Conservation (phyloP, 1,140 invertebrate genomes). For the Drosophila sucinea region DNA sequence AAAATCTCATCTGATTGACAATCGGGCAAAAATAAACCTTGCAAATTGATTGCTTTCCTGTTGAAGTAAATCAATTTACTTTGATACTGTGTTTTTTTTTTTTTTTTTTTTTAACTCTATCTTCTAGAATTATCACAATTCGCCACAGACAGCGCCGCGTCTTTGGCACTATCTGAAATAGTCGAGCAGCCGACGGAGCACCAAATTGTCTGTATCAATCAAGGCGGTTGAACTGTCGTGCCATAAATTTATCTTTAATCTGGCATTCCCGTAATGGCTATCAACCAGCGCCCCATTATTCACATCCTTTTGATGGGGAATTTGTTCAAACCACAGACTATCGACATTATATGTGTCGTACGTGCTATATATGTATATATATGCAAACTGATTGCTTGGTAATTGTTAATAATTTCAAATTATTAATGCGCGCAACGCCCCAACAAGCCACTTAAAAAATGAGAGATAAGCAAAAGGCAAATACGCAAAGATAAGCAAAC, state of each 20-base stretch:
- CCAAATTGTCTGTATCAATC: conserved; percentile 5
- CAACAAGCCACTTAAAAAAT: conserved; percentile 11
- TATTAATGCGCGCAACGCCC: conserved; percentile 15
- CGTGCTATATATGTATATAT: conserved; percentile 9
- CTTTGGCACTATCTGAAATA: conserved; percentile 2
- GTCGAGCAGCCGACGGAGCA: no score
- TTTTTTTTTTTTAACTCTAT: background rate
- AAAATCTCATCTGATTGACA: background rate
- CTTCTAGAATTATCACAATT: background rate
- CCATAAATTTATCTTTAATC: conserved; percentile 20
- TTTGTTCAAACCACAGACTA: background rate
- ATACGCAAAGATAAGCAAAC: conserved; percentile 10
- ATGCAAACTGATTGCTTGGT: conserved; percentile 11
- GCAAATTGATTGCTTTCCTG: conserved; percentile 9
- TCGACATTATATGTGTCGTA: conserved; percentile 1
- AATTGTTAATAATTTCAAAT: conserved; percentile 21
- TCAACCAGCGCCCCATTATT: conserved; percentile 10
- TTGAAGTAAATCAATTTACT: background rate
- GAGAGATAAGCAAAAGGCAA: conserved; percentile 13
- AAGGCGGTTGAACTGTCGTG: background rate
- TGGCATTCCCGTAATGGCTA: conserved; percentile 7
- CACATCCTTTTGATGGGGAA: conserved; percentile 2
- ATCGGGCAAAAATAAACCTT: background rate
- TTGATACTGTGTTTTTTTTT: background rate
- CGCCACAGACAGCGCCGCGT: conserved; percentile 3